These are phyloP conservation scores for Muntiacus muntjak DNA, from an alignment of 2,113 vertebrate genomes.

Conservation along the genomic window DNA sequence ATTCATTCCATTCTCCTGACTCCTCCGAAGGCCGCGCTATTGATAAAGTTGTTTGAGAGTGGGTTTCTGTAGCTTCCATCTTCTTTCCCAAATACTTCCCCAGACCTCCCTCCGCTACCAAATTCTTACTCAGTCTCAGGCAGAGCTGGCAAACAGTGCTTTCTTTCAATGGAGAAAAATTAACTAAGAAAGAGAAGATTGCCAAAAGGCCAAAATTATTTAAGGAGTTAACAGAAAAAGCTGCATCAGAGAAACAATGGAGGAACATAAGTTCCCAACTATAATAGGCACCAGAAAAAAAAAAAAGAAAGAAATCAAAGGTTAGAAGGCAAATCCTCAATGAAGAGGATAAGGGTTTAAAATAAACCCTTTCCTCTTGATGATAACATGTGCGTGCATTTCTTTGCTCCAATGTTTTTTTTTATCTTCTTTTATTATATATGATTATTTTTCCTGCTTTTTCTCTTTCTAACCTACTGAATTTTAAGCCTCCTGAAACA, in stretches of 20 bases:
- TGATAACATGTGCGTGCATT: neutral
- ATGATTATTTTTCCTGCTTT: neutral
- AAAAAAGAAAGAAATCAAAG: neutral
- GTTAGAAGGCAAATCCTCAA: neutral
- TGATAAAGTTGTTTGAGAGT: neutral
- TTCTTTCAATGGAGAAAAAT: neutral
- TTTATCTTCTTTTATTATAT: neutral
- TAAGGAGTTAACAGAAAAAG: conserved; percentile 8
- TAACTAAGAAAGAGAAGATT: neutral
- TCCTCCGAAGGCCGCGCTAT: neutral
- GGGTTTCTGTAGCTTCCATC: neutral
- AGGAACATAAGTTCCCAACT: neutral
- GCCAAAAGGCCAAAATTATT: conserved; percentile 21
- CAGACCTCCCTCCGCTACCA: neutral
- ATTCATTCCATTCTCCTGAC: neutral
- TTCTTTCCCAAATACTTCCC: neutral
- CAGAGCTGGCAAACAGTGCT: neutral
- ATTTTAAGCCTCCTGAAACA: neutral
- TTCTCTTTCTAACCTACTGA: neutral
- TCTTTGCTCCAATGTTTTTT: neutral
- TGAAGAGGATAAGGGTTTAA: neutral
- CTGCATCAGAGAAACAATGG: neutral
- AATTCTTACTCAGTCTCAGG: neutral
- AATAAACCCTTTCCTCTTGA: neutral
- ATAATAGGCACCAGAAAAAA: neutral